phyloP scores from a whole-genome alignment of 30 jellyfish, hydroid and myxozoan genomes.

The Hydractinia echinata region DNA sequence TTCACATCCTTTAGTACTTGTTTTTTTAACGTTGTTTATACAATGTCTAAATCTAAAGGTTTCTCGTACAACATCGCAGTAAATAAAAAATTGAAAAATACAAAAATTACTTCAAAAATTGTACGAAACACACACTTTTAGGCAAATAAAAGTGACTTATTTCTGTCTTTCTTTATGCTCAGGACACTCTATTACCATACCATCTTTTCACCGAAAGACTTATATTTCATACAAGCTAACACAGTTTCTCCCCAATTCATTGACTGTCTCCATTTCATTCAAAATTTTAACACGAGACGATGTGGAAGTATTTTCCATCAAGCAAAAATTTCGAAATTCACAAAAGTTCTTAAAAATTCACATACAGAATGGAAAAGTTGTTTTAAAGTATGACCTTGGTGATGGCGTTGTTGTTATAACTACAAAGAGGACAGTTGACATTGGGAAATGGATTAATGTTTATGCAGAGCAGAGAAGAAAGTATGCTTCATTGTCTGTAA shows the following conservation, averaged over 20 bases:
- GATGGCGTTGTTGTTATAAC: constrained; percentile 56
- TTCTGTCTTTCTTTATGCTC: neutral
- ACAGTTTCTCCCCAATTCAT: constrained; percentile 3
- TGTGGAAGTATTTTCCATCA: neutral
- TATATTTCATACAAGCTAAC: constrained; percentile 17
- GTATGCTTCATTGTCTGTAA: constrained; percentile 54
- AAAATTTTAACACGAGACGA: constrained; percentile 15
- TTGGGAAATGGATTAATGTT: constrained; percentile 54
- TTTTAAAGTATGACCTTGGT: constrained; percentile 42
- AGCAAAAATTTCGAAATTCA: constrained; percentile 21
- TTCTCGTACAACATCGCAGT: too few relatives aligned
- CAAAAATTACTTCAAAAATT: too few relatives aligned
- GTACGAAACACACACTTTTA: too few relatives aligned
- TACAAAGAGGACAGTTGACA: constrained; percentile 18
- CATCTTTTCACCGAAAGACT: constrained; percentile 27
- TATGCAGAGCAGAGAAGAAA: constrained; percentile 52
- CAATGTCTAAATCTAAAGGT: too few relatives aligned
- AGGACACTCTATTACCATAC: constrained; percentile 27
- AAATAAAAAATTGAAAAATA: too few relatives aligned
- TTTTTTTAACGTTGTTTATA: too few relatives aligned
- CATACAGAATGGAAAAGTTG: constrained; percentile 18
- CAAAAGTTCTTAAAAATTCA: constrained; percentile 13
- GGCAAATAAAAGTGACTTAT: too few relatives aligned
- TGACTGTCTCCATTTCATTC: constrained; percentile 1
- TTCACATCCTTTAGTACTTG: too few relatives aligned